Evolutionary conservation across 2,888 invertebrate genomes (phyloP).

Genomic region (Meta bourneti): DNA sequence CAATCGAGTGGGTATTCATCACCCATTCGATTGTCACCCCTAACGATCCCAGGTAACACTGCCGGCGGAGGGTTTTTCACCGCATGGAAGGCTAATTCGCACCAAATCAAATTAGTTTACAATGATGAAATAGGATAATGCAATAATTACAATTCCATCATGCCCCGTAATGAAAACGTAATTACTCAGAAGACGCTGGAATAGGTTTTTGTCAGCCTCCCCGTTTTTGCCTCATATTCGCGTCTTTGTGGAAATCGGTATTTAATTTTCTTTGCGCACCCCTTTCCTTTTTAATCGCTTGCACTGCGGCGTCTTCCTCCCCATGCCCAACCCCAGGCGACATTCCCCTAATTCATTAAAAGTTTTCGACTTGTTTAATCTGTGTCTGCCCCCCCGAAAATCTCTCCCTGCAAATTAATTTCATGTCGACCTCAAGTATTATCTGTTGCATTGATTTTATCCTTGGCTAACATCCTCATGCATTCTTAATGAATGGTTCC

Average conservation of each 20-base stretch:
- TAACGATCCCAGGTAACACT: neutral
- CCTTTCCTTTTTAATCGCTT: constrained; percentile 1
- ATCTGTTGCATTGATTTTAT: neutral
- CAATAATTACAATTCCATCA: constrained; percentile 58
- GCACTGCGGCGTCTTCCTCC: neutral
- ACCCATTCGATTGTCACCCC: neutral
- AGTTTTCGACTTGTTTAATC: neutral
- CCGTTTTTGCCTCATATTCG: constrained; percentile 12
- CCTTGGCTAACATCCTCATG: no score
- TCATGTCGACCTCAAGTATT: neutral
- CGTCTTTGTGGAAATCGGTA: constrained; percentile 22
- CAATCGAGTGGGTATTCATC: constrained; percentile 8
- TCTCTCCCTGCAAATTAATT: neutral
- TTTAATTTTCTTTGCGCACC: constrained; percentile 27
- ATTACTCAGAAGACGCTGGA: constrained; percentile 36
- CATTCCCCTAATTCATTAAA: neutral
- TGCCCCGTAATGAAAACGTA: constrained; percentile 42
- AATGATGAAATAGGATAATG: constrained; percentile 22
- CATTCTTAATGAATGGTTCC: no score
- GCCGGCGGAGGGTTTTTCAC: neutral
- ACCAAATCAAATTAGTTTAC: constrained; percentile 41
- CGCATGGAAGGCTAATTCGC: constrained; percentile 25
- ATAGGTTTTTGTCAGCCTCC: no score
- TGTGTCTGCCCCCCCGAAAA: constrained; percentile 1
- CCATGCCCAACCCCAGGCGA: neutral